phyloP scores from a whole-genome alignment of 2,797 vertebrate genomes.

The Ctenosaura bakeri region DNA sequence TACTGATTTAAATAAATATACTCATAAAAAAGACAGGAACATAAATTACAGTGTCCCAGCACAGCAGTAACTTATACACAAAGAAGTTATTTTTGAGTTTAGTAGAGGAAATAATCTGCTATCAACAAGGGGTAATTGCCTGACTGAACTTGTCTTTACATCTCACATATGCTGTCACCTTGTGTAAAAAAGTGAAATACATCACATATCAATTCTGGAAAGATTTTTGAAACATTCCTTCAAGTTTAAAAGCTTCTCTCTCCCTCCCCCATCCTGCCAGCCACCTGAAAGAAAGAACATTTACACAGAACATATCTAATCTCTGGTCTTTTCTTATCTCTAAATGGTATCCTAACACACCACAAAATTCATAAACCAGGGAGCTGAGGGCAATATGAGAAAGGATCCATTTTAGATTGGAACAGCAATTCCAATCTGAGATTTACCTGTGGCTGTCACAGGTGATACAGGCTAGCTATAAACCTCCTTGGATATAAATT shows the following conservation, averaged over 20 bases:
- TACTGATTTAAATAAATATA: constrained; percentile 82
- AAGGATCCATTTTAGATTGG: constrained; percentile 74
- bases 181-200: constrained; percentile 74
- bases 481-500: constrained; percentile 68
- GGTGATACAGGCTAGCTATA: constrained; percentile 63
- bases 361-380: constrained; percentile 69
- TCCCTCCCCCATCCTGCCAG: constrained; percentile 56
- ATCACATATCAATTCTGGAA: constrained; percentile 73
- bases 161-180: constrained; percentile 78
- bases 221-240: constrained; percentile 73
- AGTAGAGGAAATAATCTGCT: constrained; percentile 82
- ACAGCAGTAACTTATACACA: constrained; percentile 79
- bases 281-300: constrained; percentile 62
- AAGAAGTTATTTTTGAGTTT: constrained; percentile 83
- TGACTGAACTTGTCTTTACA: constrained; percentile 82
- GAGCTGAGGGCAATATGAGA: constrained; percentile 68
- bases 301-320: constrained; percentile 77
- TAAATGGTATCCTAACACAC: constrained; percentile 68
- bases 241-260: constrained; percentile 76
- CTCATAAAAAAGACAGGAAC: constrained; percentile 77
- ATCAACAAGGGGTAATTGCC: constrained; percentile 83
- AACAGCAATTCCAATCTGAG: constrained; percentile 75
- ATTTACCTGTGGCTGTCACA: constrained; percentile 74
- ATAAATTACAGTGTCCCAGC: constrained; percentile 78
- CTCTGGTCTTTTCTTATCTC: constrained; percentile 76